Base-by-base conservation (phyloP, 1,140 invertebrate genomes). In the Fopius arisanus region DNA sequence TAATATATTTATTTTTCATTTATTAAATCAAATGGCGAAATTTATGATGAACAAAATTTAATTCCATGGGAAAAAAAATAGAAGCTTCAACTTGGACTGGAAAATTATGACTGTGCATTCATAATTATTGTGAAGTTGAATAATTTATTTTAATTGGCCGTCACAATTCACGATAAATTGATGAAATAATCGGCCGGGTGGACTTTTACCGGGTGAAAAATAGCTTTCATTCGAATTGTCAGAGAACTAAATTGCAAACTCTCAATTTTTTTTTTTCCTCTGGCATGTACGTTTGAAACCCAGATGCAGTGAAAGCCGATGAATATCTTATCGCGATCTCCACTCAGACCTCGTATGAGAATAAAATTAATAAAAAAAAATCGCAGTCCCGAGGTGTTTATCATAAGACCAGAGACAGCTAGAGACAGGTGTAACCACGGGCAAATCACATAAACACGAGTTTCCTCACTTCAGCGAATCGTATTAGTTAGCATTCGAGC, bases 401-500 rank as follows among this genome's bases (percentile, higher is more conserved):
- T 67, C 66, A 67, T 67, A 41, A 28, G 43, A 67, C 40, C n/a
- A 2, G 37, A 40, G 41, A 67, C 66, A 67, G 41, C n/a, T 28
- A 41, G 43, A 63, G 70, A 71, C 70, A 71, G 70, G 70, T 71
- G 54, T 71, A 65, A 21, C 23, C 9, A 26, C 31, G 19, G 14
- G 63, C 19, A 67, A 54, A 66, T 51, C 6, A 14, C 69, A 74
- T 71, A 29, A n/a, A 66, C 26, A 72, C 33, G 12, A 14, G 43
- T 26, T 29, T 31, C n/a, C 23, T 16, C 48, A 67, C 40, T 48
- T 54, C n/a, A 54, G 37, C 37, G 69, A 70, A 59, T 26, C 37
- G 59, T 68, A 28, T 67, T 41, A 69, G 70, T 73, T 63, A 71
- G 16, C 68, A 48, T 69, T 59, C 26, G 26, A 75, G 51, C n/a